phyloP scores from a whole-genome alignment of 2,888 invertebrate species.

The Caenorhabditis angaria region DNA sequence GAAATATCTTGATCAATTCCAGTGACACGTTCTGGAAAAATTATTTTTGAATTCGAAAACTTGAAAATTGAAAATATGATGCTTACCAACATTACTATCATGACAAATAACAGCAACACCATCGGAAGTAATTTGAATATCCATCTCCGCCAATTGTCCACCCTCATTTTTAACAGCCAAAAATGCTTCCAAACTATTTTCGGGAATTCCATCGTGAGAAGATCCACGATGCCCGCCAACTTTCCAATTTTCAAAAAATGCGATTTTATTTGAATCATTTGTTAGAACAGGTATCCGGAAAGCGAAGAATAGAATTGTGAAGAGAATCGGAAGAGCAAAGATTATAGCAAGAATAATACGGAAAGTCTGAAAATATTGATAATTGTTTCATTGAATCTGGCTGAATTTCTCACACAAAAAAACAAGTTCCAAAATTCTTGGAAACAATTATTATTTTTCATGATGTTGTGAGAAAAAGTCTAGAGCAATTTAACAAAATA shows the following conservation, averaged over 20 bases:
- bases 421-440: too few relatives aligned
- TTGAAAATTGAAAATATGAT: slow-evolving; percentile 2
- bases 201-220: slow-evolving; percentile 27
- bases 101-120: slow-evolving; percentile 39
- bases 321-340: slow-evolving; percentile 17
- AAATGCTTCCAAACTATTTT: slow-evolving; percentile 38
- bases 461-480: too few relatives aligned
- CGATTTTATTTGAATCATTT: slow-evolving; percentile 3
- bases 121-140: slow-evolving; percentile 38
- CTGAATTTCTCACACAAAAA: too few relatives aligned
- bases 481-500: too few relatives aligned
- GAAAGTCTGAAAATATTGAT: slow-evolving; percentile 18
- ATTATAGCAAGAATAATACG: slow-evolving; percentile 24
- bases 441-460: too few relatives aligned
- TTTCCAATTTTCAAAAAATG: slow-evolving; percentile 31
- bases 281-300: slow-evolving; percentile 33
- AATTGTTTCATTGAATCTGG: background rate
- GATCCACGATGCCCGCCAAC: slow-evolving; percentile 43
- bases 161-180: slow-evolving; percentile 36
- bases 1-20: slow-evolving; percentile 39
- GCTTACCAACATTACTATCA: slow-evolving; percentile 32
- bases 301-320: slow-evolving; percentile 29
- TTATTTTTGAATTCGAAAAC: background rate
- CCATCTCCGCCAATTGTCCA: slow-evolving; percentile 42
- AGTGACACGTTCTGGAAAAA: slow-evolving; percentile 12